These are phyloP conservation scores for Lasiommata megera DNA, from an alignment of 2,888 invertebrate species.

Conservation along the genomic window DNA sequence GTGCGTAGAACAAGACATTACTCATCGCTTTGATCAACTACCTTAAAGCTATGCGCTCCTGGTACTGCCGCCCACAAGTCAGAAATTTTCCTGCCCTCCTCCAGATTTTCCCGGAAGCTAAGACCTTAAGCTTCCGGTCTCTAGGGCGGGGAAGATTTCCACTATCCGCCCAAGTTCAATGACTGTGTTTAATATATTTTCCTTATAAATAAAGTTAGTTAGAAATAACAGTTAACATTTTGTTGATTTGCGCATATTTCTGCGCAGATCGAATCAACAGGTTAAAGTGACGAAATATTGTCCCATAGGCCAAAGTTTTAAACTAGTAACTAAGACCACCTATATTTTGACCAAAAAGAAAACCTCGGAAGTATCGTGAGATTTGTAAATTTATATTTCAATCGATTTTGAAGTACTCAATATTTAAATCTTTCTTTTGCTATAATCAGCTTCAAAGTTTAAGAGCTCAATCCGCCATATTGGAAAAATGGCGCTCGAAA, in stretches of 20 bases:
- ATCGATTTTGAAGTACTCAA: too few species aligned
- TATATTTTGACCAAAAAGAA: too few species aligned
- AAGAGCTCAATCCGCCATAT: too few species aligned
- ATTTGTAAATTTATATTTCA: too few species aligned
- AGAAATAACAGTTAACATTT: not conserved
- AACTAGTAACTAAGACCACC: too few species aligned
- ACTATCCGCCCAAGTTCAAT: conserved; percentile 24
- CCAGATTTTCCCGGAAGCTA: conserved; percentile 60
- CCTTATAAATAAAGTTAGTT: too few species aligned
- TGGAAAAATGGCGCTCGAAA: too few species aligned
- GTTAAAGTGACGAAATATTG: too few species aligned
- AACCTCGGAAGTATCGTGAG: too few species aligned
- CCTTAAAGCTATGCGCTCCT: conserved; percentile 50
- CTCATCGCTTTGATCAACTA: conserved; percentile 29
- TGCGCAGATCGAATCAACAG: conserved; percentile 22
- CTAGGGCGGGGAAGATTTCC: conserved; percentile 55
- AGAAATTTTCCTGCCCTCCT: conserved; percentile 76
- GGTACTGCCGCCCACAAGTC: conserved; percentile 75
- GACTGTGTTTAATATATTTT: not conserved
- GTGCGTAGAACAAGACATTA: conserved; percentile 46
- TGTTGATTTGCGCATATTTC: conserved; percentile 15
- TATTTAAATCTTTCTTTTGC: too few species aligned
- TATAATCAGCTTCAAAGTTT: too few species aligned
- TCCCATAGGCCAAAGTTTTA: not conserved
- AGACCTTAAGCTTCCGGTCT: conserved; percentile 58